Conservation (phyloP, 2,888 invertebrate genomes). For the Plemyria rubiginata region DNA sequence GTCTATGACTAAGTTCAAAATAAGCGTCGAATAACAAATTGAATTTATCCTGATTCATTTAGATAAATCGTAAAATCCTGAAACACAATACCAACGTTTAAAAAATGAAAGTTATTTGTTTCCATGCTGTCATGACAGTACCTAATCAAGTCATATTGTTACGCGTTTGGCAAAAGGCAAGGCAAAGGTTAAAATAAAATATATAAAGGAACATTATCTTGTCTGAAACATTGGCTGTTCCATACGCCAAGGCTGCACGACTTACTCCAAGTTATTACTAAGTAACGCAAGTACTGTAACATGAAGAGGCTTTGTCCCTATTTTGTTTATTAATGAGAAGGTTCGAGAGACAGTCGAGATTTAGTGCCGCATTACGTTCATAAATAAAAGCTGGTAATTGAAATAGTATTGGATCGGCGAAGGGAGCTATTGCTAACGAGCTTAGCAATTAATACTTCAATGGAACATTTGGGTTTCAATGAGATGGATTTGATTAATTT, state of each 20-base stretch:
- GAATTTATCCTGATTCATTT: no score
- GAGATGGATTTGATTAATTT: constrained; percentile 20
- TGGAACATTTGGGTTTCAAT: constrained; percentile 15
- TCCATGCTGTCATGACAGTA: no score
- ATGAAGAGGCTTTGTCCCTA: constrained; percentile 21
- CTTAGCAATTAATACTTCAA: constrained; percentile 21
- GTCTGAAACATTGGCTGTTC: no score
- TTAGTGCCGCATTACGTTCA: constrained; percentile 18
- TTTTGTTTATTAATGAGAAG: constrained; percentile 32
- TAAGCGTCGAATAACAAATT: no score
- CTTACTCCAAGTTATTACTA: constrained; percentile 27
- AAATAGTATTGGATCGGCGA: constrained; percentile 23
- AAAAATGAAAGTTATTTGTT: no score
- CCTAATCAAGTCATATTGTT: no score
- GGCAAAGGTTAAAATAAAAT: no score
- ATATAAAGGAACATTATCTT: no score
- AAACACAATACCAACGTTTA: no score
- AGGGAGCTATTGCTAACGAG: constrained; percentile 22
- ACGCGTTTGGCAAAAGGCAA: no score
- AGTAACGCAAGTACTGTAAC: constrained; percentile 23
- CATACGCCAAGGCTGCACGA: neutral
- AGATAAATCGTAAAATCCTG: no score
- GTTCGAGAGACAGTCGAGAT: constrained; percentile 21
- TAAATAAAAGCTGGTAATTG: constrained; percentile 29
- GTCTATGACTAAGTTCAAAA: no score